Percentiles rank a stretch among this genome's conserved stretches.
These are phyloP conservation scores for mouse (Mus musculus) DNA, from an alignment of 2,113 vertebrate genomes.

Conservation along the genomic window DNA sequence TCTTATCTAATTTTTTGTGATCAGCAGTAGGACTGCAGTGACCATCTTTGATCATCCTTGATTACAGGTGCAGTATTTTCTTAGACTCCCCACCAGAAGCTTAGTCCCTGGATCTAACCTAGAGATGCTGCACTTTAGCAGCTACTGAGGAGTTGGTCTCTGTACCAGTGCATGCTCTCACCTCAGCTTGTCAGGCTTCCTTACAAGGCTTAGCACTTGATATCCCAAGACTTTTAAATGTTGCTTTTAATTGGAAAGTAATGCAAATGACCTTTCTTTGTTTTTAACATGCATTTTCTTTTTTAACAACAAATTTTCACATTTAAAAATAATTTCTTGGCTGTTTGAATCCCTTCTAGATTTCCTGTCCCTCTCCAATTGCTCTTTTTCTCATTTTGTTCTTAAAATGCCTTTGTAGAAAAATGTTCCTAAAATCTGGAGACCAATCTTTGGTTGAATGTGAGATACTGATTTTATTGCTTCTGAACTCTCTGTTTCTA, in stretches of 20 bases:
- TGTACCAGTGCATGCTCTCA: background rate
- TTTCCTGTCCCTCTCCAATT: slow-evolving; percentile 27
- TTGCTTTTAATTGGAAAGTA: background rate
- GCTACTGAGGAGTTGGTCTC: background rate
- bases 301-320: slow-evolving; percentile 27
- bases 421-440: slow-evolving; percentile 47
- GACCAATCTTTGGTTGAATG: background rate
- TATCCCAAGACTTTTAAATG: slow-evolving; percentile 19
- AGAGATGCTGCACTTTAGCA: background rate
- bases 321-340: slow-evolving; percentile 26
- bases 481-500: slow-evolving; percentile 1
- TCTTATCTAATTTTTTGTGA: background rate
- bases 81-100: background rate
- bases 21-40: background rate
- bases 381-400: background rate
- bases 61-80: background rate
- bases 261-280: slow-evolving; percentile 36
- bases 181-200: background rate
- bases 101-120: background rate
- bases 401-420: slow-evolving; percentile 29
- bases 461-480: slow-evolving; percentile 15
- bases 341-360: slow-evolving; percentile 49
- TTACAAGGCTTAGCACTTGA: background rate
- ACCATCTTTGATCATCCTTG: background rate
- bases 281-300: slow-evolving; percentile 42